These are phyloP conservation scores for Chamaea fasciata DNA, from an alignment of 2,113 vertebrate species.

Conservation along the genomic window DNA sequence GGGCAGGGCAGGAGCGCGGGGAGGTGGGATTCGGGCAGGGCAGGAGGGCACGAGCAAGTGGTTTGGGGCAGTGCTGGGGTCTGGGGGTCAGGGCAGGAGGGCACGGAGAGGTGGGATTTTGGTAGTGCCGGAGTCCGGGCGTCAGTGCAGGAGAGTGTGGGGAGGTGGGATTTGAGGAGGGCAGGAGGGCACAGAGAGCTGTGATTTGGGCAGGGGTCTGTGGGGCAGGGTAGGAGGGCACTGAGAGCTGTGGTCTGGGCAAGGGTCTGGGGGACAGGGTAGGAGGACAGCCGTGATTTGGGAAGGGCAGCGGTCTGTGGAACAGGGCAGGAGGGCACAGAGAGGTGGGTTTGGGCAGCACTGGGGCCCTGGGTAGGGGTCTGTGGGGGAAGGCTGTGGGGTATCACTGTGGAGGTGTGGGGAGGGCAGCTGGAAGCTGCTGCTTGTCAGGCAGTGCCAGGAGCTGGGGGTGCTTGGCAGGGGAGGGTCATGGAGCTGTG, in stretches of 20 bases:
- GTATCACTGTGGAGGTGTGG: rapidly evolving
- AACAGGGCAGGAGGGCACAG: no score
- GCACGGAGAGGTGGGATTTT: background rate
- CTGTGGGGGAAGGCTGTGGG: background rate
- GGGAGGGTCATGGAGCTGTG: background rate
- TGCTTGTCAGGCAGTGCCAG: background rate
- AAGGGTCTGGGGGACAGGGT: background rate
- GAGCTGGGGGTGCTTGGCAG: background rate
- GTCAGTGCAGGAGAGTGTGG: background rate
- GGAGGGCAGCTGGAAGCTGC: background rate
- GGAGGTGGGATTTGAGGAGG: background rate
- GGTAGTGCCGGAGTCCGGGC: no score
- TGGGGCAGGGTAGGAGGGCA: background rate
- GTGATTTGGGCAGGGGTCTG: background rate
- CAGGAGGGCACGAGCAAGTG: background rate
- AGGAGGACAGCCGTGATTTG: background rate
- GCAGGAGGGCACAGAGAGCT: background rate
- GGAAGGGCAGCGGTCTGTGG: background rate
- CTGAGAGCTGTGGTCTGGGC: background rate
- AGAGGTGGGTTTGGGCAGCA: background rate
- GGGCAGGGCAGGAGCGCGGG: background rate
- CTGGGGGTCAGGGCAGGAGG: no score
- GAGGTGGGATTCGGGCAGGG: background rate
- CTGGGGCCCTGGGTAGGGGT: background rate
- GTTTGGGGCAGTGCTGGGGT: background rate